Evolutionary conservation across 2,797 vertebrate species (phyloP).

Genomic region (Lagodon rhomboides): DNA sequence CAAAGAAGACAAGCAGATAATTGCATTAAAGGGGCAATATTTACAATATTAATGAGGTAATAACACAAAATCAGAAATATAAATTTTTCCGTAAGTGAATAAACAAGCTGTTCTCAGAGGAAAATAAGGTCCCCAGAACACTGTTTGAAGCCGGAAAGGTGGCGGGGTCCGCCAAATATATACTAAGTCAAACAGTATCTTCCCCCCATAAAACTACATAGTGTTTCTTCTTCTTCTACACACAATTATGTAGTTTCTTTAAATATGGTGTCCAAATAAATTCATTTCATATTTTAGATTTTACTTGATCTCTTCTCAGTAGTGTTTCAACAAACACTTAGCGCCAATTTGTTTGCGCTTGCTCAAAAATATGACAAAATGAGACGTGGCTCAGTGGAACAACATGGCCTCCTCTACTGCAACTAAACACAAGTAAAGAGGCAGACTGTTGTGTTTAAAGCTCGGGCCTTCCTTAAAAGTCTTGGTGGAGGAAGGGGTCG

Average conservation of each 20-base stretch:
- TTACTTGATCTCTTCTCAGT: neutral
- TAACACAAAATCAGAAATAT: too few relatives aligned
- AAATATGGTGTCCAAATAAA: neutral
- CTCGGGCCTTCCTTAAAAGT: conserved; percentile 19
- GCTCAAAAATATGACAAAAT: neutral
- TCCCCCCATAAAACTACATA: too few relatives aligned
- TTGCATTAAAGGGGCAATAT: conserved; percentile 3
- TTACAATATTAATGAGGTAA: too few relatives aligned
- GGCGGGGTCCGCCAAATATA: too few relatives aligned
- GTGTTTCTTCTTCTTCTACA: too few relatives aligned
- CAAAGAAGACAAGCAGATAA: conserved; percentile 25
- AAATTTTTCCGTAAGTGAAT: too few relatives aligned
- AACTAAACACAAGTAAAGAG: conserved; percentile 9
- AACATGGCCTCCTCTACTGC: neutral
- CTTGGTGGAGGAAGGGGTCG: conserved; percentile 28
- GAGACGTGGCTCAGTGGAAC: neutral
- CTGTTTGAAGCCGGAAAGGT: too few relatives aligned
- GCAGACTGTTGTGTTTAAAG: conserved; percentile 27
- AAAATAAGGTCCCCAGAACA: too few relatives aligned
- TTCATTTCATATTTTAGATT: neutral
- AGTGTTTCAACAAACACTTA: neutral
- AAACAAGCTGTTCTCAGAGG: too few relatives aligned
- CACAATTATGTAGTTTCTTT: conserved; percentile 3
- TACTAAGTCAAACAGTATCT: too few relatives aligned
- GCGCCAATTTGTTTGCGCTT: neutral